These are phyloP conservation scores for Cyclargus thomasi DNA, from an alignment of 1,140 invertebrate genomes.

Conservation along the genomic window DNA sequence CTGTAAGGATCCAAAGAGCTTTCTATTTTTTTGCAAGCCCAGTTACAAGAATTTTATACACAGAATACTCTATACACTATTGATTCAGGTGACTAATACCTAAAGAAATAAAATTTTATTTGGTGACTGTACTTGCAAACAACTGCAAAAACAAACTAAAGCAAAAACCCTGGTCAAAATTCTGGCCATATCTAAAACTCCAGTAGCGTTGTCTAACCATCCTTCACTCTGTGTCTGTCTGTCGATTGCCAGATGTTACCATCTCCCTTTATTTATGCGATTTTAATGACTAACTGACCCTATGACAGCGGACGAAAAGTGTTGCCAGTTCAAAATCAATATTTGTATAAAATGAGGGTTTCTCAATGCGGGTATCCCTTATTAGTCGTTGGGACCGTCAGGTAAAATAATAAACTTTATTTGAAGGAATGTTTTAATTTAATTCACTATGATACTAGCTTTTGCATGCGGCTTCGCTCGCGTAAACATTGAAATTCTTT, in stretches of 20 bases:
- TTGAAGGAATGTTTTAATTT: not conserved
- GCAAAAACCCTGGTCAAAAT: not conserved
- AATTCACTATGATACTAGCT: too few relatives aligned
- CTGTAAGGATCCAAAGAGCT: too few relatives aligned
- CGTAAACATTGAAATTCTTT: too few relatives aligned
- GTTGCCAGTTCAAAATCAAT: constrained; percentile 11
- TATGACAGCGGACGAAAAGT: constrained; percentile 7
- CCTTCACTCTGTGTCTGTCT: not conserved
- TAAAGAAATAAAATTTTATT: too few relatives aligned
- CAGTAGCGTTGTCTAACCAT: not conserved
- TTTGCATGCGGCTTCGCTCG: too few relatives aligned
- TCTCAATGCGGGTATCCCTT: not conserved
- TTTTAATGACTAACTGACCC: constrained; percentile 12
- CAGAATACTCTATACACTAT: too few relatives aligned
- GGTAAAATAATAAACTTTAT: not conserved
- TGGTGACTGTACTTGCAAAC: too few relatives aligned
- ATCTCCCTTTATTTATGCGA: constrained; percentile 16
- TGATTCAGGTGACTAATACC: too few relatives aligned
- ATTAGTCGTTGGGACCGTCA: not conserved
- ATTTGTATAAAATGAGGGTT: constrained; percentile 8
- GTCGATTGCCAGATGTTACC: constrained; percentile 10
- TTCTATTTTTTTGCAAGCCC: too few relatives aligned
- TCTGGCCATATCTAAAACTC: not conserved
- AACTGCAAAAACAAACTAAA: too few relatives aligned
- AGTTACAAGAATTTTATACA: too few relatives aligned